A percentile compares a stretch with the other conserved stretches of the same genome.
Evolutionary conservation across 2,888 invertebrate genomes (phyloP).

Genomic region (Cartodere bifasciata): DNA sequence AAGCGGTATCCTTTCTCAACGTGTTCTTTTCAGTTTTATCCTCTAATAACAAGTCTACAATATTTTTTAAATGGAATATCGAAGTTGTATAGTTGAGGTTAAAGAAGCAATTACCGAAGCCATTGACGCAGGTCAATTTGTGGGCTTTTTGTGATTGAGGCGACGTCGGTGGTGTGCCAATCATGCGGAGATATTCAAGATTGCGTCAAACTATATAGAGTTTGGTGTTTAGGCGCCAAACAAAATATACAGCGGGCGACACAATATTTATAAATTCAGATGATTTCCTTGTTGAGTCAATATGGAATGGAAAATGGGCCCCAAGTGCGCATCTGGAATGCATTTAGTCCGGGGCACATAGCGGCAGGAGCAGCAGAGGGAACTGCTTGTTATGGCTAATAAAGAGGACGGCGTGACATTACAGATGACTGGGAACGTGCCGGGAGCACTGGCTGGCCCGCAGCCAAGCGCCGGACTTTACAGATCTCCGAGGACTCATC

Average conservation of each 20-base stretch:
- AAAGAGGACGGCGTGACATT: constrained; percentile 28
- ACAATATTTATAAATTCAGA: constrained; percentile 19
- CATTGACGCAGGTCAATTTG: too few relatives aligned
- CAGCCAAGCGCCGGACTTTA: constrained; percentile 20
- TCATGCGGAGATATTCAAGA: too few relatives aligned
- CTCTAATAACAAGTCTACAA: too few relatives aligned
- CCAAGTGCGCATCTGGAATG: constrained; percentile 23
- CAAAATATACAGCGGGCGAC: constrained; percentile 16
- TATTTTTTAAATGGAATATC: too few relatives aligned
- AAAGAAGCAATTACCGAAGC: too few relatives aligned
- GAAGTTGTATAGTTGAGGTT: too few relatives aligned
- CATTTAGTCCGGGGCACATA: constrained; percentile 25
- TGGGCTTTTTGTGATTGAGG: too few relatives aligned
- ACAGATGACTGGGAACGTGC: constrained; percentile 27
- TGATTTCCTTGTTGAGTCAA: constrained; percentile 18
- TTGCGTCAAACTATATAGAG: too few relatives aligned
- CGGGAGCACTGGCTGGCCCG: constrained; percentile 19
- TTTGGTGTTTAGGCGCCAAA: constrained; percentile 8
- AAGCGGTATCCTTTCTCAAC: too few relatives aligned
- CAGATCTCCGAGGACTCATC: constrained; percentile 18
- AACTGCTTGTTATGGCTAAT: constrained; percentile 29
- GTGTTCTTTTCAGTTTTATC: too few relatives aligned
- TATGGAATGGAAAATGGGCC: constrained; percentile 18
- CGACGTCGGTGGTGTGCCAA: too few relatives aligned
- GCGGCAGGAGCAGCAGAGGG: too few relatives aligned